Evolutionary conservation across 2,113 vertebrate genomes (phyloP), one percentile per base, ranked within the genome.

Genomic region (Syngnathus floridae): DNA sequence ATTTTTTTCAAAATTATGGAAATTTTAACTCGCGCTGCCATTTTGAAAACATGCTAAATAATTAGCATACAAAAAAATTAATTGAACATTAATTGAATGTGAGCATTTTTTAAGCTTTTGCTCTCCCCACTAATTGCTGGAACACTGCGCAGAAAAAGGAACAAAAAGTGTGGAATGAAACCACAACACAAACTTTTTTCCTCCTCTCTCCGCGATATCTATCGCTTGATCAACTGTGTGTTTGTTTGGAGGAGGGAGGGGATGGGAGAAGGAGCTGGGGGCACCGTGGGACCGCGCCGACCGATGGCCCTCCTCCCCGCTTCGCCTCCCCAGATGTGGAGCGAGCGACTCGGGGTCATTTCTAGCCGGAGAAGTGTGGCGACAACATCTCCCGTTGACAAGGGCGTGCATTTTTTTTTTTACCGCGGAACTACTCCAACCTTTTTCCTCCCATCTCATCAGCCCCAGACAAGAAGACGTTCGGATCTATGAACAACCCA

Each of bases 401-500:
- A 45, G 49, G 31, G 31, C 19, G 19, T 70, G 56, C 22, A 9
- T 17, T 48, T 48, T 66, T 37, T 59, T 52, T 48, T 66, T 59
- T 7, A 6, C 40, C 71, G 62, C 77, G 88, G 85, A 88, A 71
- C 55, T 80, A 74, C 62, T 54, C 21, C 0, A 74, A 65, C 62
- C 77, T 81, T 64, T 78, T 70, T 65, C 76, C 35, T 35, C 62
- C 37, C n/a, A 62, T 17, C 26, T 35, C 55, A 19, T 36, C 26
- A 57, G 67, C 70, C 69, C 75, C 68, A 69, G 75, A 81, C 78
- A 10, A 21, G 48, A 10, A 71, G 70, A 57, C 64, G 49, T 58
- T 79, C 80, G 89, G 90, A 90, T 90, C 82, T 91, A 91, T 89
- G 88, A 88, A 80, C 86, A 78, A 82, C 74, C 79, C 82, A 72